These are phyloP conservation scores for Lacerta bilineata DNA, from an alignment of 2,797 vertebrate species.

Conservation along the genomic window DNA sequence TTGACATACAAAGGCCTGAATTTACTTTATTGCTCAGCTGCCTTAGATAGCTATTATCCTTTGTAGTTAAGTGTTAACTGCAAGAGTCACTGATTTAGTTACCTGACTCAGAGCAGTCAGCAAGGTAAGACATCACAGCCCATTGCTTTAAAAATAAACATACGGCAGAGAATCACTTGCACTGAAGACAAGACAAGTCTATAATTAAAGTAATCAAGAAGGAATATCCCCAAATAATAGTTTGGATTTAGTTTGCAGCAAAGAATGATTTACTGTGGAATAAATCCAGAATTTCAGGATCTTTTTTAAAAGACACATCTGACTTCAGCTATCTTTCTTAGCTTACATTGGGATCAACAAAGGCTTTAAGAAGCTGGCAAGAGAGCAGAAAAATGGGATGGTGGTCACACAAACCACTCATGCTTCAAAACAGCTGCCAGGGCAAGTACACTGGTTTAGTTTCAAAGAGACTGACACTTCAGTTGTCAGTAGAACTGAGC, in stretches of 20 bases:
- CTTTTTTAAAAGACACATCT: background rate
- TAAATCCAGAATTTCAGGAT: slow-evolving; percentile 6
- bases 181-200: background rate
- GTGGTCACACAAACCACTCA: background rate
- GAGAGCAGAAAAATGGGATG: background rate
- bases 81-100: background rate
- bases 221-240: background rate
- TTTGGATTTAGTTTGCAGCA: background rate
- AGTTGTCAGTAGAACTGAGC: background rate
- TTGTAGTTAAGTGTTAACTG: background rate
- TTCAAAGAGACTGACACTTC: background rate
- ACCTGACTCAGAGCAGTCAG: background rate
- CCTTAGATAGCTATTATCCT: background rate
- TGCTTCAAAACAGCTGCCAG: background rate
- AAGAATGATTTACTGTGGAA: background rate
- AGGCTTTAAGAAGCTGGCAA: background rate
- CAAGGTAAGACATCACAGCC: background rate
- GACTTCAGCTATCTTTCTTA: background rate
- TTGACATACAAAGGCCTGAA: background rate
- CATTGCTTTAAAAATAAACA: background rate
- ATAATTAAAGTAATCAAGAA: background rate
- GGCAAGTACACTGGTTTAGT: background rate
- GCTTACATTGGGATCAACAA: background rate
- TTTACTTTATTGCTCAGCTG: background rate
- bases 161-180: background rate